Base-by-base conservation (phyloP, 2,888 invertebrate genomes). In the Panorpa germanica region DNA sequence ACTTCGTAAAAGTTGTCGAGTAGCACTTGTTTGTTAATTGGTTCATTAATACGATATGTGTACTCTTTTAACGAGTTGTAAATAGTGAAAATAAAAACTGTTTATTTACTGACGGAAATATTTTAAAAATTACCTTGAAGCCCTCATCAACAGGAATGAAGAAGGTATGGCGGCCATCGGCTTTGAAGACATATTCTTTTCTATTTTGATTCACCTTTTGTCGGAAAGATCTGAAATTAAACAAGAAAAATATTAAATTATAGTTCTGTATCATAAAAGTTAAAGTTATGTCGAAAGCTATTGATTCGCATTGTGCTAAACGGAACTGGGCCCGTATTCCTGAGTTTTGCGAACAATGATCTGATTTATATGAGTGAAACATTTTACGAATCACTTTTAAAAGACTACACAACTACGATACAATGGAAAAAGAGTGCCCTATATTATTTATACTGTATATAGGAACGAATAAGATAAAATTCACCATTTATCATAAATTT, bases 81-180 rank as follows among this genome's bases (percentile, higher is more conserved):
- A 12, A 4, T 25, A 22, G 15, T 26, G 22, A 20, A 9, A 34
- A 19, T 19, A 14, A 22, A 25, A 4, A 12, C 8, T 21, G 15
- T 28, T 31, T 26, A n/a, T 13, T 6, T 11, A 32, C 25, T 6
- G 25, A 16, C 5, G 11, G 17, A 21, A 19, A 1, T 28, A 18
- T 20, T 4, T 5, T 16, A 34, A 17, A 24, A 37, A 44, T 57
- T 59, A 85, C 85, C 68, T 76, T 76, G 45, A 85, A 82, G 34
- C 83, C 85, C 49, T 82, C 80, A 52, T 88, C 86, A 24, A 88
- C 73, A 5, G 90, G 88, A 42, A 90, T 75, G 48, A 90, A 82
- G 55, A 83, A 90, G 10, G 90, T 90, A 50, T 77, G 76, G 35
- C 72, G 65, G 28, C 83, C 85, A 39, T 75, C 74, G 18, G 70